phyloP scores from a whole-genome alignment of 2,888 invertebrate genomes.

The Margaritifera margaritifera region DNA sequence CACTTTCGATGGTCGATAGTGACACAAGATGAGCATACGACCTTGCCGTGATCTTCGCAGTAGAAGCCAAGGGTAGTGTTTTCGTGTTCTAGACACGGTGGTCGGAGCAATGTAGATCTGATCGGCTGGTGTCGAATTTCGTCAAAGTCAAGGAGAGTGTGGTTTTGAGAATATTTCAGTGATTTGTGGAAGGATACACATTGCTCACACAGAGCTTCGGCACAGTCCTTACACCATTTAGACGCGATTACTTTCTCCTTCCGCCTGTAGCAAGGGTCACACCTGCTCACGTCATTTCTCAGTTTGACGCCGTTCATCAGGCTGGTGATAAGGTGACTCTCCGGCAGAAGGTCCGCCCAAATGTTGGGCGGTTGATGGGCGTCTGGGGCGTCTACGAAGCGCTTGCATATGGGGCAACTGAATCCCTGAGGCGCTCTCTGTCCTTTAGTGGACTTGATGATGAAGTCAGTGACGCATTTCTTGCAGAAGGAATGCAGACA shows the following conservation, averaged over 20 bases:
- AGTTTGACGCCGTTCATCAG: constrained; percentile 44
- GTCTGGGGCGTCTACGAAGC: constrained; percentile 38
- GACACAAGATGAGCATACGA: constrained; percentile 45
- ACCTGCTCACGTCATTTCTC: constrained; percentile 43
- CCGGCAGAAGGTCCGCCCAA: constrained; percentile 39
- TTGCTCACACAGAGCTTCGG: constrained; percentile 43
- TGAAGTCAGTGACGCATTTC: constrained; percentile 43
- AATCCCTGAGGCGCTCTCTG: constrained; percentile 38
- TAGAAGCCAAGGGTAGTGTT: constrained; percentile 45
- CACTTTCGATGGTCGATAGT: constrained; percentile 46
- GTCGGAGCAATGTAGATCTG: constrained; percentile 37
- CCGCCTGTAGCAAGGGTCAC: constrained; percentile 44
- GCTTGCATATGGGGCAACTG: constrained; percentile 45
- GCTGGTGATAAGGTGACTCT: constrained; percentile 43
- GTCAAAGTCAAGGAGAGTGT: constrained; percentile 38
- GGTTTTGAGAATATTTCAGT: constrained; percentile 44
- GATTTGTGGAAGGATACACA: constrained; percentile 44
- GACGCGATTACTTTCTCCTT: constrained; percentile 48
- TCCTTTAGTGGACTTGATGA: constrained; percentile 35
- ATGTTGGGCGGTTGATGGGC: constrained; percentile 30
- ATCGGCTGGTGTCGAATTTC: constrained; percentile 41
- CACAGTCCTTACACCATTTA: constrained; percentile 49
- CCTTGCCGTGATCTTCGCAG: constrained; percentile 46
- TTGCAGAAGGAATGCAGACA: constrained; percentile 51
- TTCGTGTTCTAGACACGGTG: constrained; percentile 42